phyloP scores from a whole-genome alignment of 2,113 vertebrate genomes.

The Mandrillus leucophaeus region DNA sequence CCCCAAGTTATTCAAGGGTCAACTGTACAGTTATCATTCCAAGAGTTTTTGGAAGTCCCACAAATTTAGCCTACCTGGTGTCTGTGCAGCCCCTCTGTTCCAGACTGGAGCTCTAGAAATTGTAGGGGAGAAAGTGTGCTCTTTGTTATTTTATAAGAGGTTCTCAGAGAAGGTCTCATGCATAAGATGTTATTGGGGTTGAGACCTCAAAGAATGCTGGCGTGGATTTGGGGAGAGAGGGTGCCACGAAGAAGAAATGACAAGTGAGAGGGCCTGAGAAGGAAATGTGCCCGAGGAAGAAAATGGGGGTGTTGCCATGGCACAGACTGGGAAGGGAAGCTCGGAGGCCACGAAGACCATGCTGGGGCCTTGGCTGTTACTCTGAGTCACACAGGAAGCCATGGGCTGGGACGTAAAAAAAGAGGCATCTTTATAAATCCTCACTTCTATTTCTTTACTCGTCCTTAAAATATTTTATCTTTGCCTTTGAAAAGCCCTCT shows the following conservation, averaged over 20 bases:
- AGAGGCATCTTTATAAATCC: background rate
- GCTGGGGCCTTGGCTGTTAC: too few relatives aligned
- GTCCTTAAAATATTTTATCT: background rate
- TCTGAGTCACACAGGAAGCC: background rate
- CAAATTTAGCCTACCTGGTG: background rate
- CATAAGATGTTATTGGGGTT: background rate
- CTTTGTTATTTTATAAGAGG: background rate
- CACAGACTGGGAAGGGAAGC: too few relatives aligned
- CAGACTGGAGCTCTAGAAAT: background rate
- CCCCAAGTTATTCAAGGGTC: too few relatives aligned
- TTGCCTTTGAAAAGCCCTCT: background rate
- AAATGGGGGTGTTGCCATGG: accelerated
- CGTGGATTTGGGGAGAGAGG: accelerated
- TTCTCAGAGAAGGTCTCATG: background rate
- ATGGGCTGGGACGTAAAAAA: background rate
- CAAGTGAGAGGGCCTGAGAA: too few relatives aligned
- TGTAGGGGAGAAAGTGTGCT: too few relatives aligned
- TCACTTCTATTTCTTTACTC: background rate
- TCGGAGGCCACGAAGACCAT: too few relatives aligned
- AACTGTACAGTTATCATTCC: too few relatives aligned
- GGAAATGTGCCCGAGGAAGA: background rate
- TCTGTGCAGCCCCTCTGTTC: background rate
- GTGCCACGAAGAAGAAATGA: background rate
- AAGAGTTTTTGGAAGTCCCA: background rate
- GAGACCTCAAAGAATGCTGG: background rate